Evolutionary conservation across 2,888 invertebrate genomes (phyloP).

Genomic region (Acronicta psi): DNA sequence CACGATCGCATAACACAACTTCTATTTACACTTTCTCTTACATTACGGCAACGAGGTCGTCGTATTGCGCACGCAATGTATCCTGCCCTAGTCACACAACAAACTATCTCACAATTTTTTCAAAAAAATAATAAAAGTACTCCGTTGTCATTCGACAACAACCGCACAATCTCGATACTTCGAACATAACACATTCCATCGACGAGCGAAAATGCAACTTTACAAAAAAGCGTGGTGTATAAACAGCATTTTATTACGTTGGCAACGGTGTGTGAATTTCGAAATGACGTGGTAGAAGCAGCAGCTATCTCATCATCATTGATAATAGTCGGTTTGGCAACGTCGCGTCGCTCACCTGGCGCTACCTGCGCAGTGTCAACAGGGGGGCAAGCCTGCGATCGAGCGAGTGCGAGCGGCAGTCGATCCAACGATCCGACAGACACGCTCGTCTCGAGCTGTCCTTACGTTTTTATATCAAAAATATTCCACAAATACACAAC

Average conservation of each 20-base stretch:
- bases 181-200: constrained; percentile 61
- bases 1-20: constrained; percentile 56
- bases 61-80: constrained; percentile 68
- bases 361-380: constrained; percentile 87
- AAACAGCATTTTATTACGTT: constrained; percentile 72
- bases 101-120: constrained; percentile 52
- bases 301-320: constrained; percentile 86
- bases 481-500: constrained; percentile 67
- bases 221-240: constrained; percentile 51
- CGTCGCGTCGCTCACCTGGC: constrained; percentile 87
- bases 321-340: constrained; percentile 88
- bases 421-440: constrained; percentile 80
- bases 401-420: constrained; percentile 67
- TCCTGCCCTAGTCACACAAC: constrained; percentile 44
- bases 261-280: constrained; percentile 77
- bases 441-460: constrained; percentile 75
- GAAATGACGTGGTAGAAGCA: constrained; percentile 72
- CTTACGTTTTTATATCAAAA: constrained; percentile 62
- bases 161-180: constrained; percentile 59
- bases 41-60: constrained; percentile 62
- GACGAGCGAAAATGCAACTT: constrained; percentile 58
- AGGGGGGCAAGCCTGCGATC: constrained; percentile 80
- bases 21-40: constrained; percentile 69
- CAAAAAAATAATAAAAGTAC: constrained; percentile 48
- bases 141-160: constrained; percentile 40